Evolutionary conservation across 2,113 vertebrate genomes (phyloP).

Genomic region (Puntigrus tetrazona): DNA sequence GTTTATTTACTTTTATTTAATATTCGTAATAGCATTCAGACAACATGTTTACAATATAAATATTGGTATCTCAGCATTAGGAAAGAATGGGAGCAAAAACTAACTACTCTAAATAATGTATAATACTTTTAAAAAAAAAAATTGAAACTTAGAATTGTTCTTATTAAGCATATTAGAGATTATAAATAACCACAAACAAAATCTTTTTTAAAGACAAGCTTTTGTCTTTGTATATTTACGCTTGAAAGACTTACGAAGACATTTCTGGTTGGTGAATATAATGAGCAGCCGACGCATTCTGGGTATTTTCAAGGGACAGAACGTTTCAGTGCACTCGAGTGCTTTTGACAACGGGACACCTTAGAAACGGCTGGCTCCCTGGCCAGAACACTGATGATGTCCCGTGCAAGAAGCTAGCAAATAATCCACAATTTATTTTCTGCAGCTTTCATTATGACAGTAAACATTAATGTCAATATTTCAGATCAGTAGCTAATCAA

Average conservation of each 20-base stretch:
- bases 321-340: neutral
- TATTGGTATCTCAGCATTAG: neutral
- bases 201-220: neutral
- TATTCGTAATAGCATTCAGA: too few species aligned
- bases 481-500: neutral
- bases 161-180: neutral
- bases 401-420: neutral
- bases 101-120: neutral
- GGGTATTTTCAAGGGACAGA: neutral
- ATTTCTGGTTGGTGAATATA: neutral
- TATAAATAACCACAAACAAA: neutral
- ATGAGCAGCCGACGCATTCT: neutral
- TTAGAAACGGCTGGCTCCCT: neutral
- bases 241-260: neutral
- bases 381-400: neutral
- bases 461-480: neutral
- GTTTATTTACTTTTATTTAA: too few species aligned
- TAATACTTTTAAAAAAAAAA: neutral
- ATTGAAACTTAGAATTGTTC: too few species aligned
- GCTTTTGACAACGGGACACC: slow-evolving; percentile 1
- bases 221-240: neutral
- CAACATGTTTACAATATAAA: neutral
- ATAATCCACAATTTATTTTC: neutral
- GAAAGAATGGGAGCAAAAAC: neutral
- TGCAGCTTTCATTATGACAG: neutral